Evolutionary conservation across 2,113 vertebrate species (phyloP).

Genomic region (Tachysurus vachellii): DNA sequence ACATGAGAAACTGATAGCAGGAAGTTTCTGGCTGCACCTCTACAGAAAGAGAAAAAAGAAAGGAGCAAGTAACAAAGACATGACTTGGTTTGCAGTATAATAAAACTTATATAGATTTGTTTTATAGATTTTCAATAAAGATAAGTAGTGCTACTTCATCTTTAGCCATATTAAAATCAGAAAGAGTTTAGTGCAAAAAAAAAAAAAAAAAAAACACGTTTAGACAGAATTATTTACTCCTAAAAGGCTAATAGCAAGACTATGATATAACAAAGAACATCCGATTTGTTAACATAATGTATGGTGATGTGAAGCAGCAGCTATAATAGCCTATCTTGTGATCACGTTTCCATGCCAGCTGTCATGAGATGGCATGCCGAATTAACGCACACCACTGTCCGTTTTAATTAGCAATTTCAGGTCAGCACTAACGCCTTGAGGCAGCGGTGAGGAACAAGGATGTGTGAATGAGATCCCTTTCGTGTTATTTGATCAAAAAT

Average conservation of each 20-base stretch:
- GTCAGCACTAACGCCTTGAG: constrained; percentile 55
- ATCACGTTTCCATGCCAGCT: constrained; percentile 59
- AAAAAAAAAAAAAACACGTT: neutral
- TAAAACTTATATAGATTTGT: neutral
- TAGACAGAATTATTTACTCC: neutral
- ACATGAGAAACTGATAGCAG: neutral
- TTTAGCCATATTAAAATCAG: neutral
- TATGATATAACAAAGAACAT: constrained; percentile 18
- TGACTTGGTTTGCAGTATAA: constrained; percentile 24
- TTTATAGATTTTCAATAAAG: neutral
- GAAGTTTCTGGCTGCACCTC: constrained; percentile 44
- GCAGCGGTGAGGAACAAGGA: constrained; percentile 53
- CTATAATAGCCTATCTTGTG: constrained; percentile 25
- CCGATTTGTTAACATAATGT: constrained; percentile 35
- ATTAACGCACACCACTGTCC: constrained; percentile 66
- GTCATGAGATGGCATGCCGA: constrained; percentile 59
- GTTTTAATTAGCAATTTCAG: constrained; percentile 68
- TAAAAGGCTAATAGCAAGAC: neutral
- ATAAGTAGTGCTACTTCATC: neutral
- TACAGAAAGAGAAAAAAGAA: constrained; percentile 21
- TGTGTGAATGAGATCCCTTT: constrained; percentile 61
- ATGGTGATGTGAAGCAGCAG: constrained; percentile 44
- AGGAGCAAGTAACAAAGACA: constrained; percentile 27
- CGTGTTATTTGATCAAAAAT: constrained; percentile 65
- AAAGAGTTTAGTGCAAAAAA: too few species aligned